A percentile compares a stretch with the other conserved stretches of the same genome.
These are phyloP conservation scores for Enteromius thamalakanensis DNA, from an alignment of 2,797 vertebrate genomes.

Conservation along the genomic window DNA sequence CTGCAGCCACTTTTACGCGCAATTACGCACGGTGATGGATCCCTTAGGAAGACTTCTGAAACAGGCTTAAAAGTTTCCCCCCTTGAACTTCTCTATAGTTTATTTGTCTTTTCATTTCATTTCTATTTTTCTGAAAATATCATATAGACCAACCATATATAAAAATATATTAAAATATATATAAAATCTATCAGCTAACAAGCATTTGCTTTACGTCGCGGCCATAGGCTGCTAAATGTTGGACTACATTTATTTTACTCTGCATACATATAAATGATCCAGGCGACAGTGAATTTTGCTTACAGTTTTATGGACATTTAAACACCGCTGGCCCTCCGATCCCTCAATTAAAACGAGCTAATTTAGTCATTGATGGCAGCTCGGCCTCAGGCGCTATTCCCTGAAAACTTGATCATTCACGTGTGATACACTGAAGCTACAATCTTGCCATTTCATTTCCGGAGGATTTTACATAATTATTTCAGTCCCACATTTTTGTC, in stretches of 20 bases:
- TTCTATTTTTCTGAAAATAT: neutral
- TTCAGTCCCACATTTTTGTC: neutral
- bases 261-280: conserved; percentile 37
- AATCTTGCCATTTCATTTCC: conserved; percentile 28
- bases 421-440: conserved; percentile 41
- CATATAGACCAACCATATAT: neutral
- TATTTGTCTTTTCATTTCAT: neutral
- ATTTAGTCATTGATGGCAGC: conserved; percentile 55
- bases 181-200: neutral
- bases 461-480: conserved; percentile 25
- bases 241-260: conserved; percentile 38
- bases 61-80: neutral
- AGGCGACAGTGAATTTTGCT: conserved; percentile 47
- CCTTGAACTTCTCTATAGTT: neutral
- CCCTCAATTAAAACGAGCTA: conserved; percentile 59
- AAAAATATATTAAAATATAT: no score
- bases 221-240: neutral
- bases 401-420: conserved; percentile 52
- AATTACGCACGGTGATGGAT: conserved; percentile 64
- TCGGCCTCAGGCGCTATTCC: conserved; percentile 52
- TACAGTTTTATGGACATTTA: conserved; percentile 51
- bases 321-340: conserved; percentile 45
- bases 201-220: neutral
- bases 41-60: conserved; percentile 24
- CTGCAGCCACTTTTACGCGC: conserved; percentile 60